These are phyloP conservation scores for Spisula solida DNA, from an alignment of 2,888 invertebrate genomes.

Conservation along the genomic window DNA sequence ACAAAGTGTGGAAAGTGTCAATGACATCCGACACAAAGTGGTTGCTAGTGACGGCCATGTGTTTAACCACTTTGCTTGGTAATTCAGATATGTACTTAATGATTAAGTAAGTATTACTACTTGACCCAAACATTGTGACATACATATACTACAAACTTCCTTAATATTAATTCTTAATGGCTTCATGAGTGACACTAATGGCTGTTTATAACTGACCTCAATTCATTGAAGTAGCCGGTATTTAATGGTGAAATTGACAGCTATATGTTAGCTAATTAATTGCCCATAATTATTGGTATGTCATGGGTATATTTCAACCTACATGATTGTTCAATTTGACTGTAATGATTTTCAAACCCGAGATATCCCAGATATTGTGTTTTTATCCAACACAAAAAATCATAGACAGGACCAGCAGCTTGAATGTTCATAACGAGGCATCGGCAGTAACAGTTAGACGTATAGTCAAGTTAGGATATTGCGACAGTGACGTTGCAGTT, in stretches of 20 bases:
- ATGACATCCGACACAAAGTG: conserved; percentile 7
- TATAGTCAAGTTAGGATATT: too few relatives aligned
- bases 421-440: too few relatives aligned
- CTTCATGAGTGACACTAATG: conserved; percentile 15
- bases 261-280: conserved; percentile 7
- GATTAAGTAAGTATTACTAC: conserved; percentile 23
- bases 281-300: background rate
- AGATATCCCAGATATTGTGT: too few relatives aligned
- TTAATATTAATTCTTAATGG: conserved; percentile 24
- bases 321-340: too few relatives aligned
- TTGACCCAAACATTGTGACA: background rate
- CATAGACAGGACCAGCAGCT: too few relatives aligned
- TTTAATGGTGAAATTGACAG: conserved; percentile 21
- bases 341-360: too few relatives aligned
- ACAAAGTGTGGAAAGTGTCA: background rate
- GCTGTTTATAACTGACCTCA: background rate
- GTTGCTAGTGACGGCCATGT: background rate
- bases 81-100: background rate
- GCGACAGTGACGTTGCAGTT: too few relatives aligned
- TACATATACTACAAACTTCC: background rate
- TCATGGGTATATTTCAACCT: background rate
- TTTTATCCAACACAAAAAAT: too few relatives aligned
- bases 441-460: too few relatives aligned
- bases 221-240: conserved; percentile 2
- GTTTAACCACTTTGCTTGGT: background rate